A percentile compares a stretch with the other conserved stretches of the same genome.
phyloP scores from a whole-genome alignment of 2,888 invertebrate genomes.

The Acrobasis consociella region DNA sequence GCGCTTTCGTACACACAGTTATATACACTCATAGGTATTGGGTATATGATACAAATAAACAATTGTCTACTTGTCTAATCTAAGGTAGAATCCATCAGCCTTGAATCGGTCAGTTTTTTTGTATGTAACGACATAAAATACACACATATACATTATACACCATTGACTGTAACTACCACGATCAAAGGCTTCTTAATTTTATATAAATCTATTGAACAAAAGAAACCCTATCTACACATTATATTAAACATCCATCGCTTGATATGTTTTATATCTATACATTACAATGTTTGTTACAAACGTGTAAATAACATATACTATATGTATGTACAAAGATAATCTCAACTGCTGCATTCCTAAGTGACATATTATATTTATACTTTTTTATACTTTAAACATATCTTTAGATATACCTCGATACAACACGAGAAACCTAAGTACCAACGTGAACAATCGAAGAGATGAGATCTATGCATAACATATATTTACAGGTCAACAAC shows the following conservation, averaged over 20 bases:
- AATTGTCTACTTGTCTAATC: background rate
- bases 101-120: too few species aligned
- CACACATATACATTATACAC: too few species aligned
- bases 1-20: conserved; percentile 28
- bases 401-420: conserved; percentile 13
- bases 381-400: conserved; percentile 7
- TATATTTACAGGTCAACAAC: background rate
- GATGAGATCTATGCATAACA: conserved; percentile 22
- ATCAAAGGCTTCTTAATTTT: background rate
- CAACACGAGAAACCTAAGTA: conserved; percentile 17
- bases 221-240: background rate
- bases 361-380: conserved; percentile 25
- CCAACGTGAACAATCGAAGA: conserved; percentile 12
- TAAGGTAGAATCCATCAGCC: too few species aligned
- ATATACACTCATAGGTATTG: conserved; percentile 25
- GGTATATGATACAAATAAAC: background rate
- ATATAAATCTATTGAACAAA: background rate
- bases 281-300: conserved; percentile 32
- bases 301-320: conserved; percentile 28
- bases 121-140: too few species aligned
- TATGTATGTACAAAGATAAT: conserved; percentile 48
- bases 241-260: conserved; percentile 32
- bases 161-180: too few species aligned
- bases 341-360: conserved; percentile 44
- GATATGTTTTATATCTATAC: conserved; percentile 43